A percentile compares a stretch with the other conserved stretches of the same genome.
Conservation (phyloP, 2,888 invertebrate species). For the Alsophila aescularia region DNA sequence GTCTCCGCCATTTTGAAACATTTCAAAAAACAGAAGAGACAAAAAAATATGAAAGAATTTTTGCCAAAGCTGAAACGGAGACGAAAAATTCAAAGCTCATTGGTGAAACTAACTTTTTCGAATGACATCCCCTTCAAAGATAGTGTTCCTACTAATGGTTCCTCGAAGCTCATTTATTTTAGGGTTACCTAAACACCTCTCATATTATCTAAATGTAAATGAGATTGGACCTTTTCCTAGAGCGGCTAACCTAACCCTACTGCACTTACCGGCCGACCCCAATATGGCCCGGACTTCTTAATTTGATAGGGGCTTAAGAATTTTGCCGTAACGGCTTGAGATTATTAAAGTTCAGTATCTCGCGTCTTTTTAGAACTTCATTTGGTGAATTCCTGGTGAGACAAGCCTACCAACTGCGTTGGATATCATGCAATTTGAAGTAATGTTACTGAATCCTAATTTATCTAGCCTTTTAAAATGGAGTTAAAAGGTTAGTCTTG, state of each 20-base stretch:
- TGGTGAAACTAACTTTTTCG: too few species aligned
- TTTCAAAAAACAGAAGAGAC: too few species aligned
- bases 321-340: constrained; percentile 8
- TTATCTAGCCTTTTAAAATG: neutral
- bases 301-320: constrained; percentile 22
- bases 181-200: constrained; percentile 21
- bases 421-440: too few species aligned
- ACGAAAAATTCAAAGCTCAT: too few species aligned
- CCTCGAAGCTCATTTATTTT: constrained; percentile 9
- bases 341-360: constrained; percentile 14
- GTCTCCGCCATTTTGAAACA: too few species aligned
- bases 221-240: constrained; percentile 30
- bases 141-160: neutral
- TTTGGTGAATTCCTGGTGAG: too few species aligned
- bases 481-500: too few species aligned
- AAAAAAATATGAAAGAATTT: too few species aligned
- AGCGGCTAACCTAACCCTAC: constrained; percentile 21
- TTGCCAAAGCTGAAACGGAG: too few species aligned
- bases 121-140: neutral
- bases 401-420: too few species aligned
- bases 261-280: constrained; percentile 26
- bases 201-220: constrained; percentile 35
- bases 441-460: neutral
- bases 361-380: neutral
- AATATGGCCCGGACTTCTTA: constrained; percentile 25